Base-by-base conservation (phyloP, 2,797 vertebrate genomes). In the Gymnoscopelus microlampas region DNA sequence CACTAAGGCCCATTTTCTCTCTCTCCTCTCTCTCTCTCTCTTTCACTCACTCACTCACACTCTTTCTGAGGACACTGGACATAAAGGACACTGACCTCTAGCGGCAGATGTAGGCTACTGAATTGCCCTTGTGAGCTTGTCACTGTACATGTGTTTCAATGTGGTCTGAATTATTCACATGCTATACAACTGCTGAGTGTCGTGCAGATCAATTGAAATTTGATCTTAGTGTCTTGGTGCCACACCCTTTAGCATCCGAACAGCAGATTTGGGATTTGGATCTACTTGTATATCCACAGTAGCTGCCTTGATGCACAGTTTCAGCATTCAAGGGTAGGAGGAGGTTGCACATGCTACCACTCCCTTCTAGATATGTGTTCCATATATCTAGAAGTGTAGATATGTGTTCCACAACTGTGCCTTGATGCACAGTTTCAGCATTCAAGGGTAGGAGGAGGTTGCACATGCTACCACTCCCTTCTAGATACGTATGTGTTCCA, bases 21-120 rank as follows among this genome's bases (percentile, higher is more conserved):
- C 12, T 13, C 57, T 29, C 24, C 26, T 15, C 29, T 12, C 49
- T 12, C 49, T 13, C 39, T 35, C 12, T 13, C 57, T 29, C 24
- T 57, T 13, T 44, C 24, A 48, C 65, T 47, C 50, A 48, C 65
- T 47, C 50, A 8, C 60, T 50, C 4, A 49, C 60, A 26, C 50
- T 53, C 13, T 53, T 1, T 15, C 50, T n/a, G 9, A 53, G 14
- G 15, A 5, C 53, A 2, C 15, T 7, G 51, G n/a, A 15, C 29
- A 10, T 1, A 39, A 14, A 15, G 12, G 57, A 57, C 68, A 71
- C 73, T 85, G 87, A 80, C 62, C 86, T 81, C 86, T 78, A 73
- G 85, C 85, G 84, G 82, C 29, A 47, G 57, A 60, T 24, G 9
- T 35, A 19, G 19, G 19, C 19, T 19, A 12, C 47, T 66, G 73